These are phyloP conservation scores for Marasmarcha lunaedactyla DNA, from an alignment of 2,888 invertebrate species.

Conservation along the genomic window DNA sequence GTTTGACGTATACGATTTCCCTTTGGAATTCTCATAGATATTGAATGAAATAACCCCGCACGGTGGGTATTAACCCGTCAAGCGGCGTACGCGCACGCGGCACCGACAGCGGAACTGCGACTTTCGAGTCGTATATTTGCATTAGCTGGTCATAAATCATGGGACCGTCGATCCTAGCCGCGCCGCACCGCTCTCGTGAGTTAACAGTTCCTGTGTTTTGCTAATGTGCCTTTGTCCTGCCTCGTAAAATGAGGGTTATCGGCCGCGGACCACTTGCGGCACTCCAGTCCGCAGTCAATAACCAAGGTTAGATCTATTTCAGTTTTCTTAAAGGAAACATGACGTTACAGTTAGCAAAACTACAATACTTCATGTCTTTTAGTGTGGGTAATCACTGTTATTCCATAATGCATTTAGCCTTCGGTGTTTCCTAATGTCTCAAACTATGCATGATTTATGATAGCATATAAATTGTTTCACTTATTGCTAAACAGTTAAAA, in stretches of 20 bases:
- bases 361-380: too few relatives aligned
- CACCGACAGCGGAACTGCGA: constrained; percentile 27
- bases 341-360: too few relatives aligned
- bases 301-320: too few relatives aligned
- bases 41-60: constrained; percentile 37
- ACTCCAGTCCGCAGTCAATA: constrained; percentile 19
- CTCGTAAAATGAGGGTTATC: constrained; percentile 41
- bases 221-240: constrained; percentile 49
- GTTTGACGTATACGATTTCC: constrained; percentile 28
- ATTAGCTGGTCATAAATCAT: constrained; percentile 56
- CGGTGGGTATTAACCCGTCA: constrained; percentile 28
- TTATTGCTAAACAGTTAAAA: not conserved
- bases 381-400: too few relatives aligned
- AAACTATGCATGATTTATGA: too few relatives aligned
- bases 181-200: not conserved
- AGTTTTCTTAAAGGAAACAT: too few relatives aligned
- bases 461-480: not conserved
- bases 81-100: constrained; percentile 19
- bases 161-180: not conserved
- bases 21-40: constrained; percentile 30
- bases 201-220: constrained; percentile 40
- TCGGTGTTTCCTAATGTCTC: too few relatives aligned
- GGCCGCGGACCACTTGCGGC: constrained; percentile 21
- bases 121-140: constrained; percentile 48
- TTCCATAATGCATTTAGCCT: too few relatives aligned